Conservation (phyloP, 2,888 invertebrate genomes). For the Dicyrtomina minuta region DNA sequence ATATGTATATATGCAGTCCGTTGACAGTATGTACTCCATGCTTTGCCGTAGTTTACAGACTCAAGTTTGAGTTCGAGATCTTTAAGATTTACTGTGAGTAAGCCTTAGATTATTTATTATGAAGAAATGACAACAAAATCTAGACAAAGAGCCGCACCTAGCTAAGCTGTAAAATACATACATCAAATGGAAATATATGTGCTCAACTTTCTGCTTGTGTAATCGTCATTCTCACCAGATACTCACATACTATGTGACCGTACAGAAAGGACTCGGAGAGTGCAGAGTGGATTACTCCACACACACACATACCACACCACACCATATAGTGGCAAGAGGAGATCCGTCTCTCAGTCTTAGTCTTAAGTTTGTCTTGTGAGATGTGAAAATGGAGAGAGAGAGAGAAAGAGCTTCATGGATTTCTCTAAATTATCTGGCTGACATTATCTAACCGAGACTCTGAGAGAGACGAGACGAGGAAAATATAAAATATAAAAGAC, state of each 20-base stretch:
- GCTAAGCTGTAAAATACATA: constrained; percentile 2
- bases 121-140: constrained; percentile 19
- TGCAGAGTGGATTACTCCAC: too few species aligned
- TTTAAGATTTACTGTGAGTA: background rate
- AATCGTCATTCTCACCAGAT: too few species aligned
- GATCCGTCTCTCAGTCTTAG: too few species aligned
- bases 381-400: background rate
- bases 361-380: background rate
- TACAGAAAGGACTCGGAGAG: too few species aligned
- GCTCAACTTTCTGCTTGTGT: background rate
- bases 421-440: background rate
- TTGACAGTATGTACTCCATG: background rate
- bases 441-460: background rate
- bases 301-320: too few species aligned
- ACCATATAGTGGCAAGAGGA: too few species aligned
- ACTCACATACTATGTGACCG: too few species aligned
- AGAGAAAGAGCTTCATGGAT: background rate
- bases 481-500: too few species aligned
- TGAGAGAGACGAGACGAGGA: background rate
- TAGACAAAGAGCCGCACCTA: constrained; percentile 17
- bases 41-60: too few species aligned
- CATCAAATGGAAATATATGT: background rate
- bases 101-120: constrained; percentile 11
- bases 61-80: too few species aligned
- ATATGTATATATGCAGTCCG: too few species aligned